Percentiles rank a stretch among this genome's conserved stretches.
Conservation (phyloP, 2,113 vertebrate genomes). For the Alosa alosa region DNA sequence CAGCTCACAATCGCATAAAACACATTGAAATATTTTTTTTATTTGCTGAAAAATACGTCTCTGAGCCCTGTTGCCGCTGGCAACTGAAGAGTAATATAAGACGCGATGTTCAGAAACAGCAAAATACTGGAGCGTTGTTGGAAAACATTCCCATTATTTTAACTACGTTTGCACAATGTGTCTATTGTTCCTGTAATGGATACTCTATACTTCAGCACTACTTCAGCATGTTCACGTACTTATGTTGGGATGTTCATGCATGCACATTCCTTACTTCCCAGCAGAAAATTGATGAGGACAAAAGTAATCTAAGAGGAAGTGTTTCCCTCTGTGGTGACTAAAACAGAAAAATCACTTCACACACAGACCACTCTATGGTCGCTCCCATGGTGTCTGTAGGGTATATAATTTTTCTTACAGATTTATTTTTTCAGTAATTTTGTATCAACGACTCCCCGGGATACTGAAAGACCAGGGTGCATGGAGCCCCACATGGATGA, state of each 20-base stretch:
- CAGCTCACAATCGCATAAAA: background rate
- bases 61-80: too few relatives aligned
- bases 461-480: too few relatives aligned
- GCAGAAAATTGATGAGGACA: background rate
- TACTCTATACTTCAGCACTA: too few relatives aligned
- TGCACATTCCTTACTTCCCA: background rate
- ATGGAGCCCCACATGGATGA: too few relatives aligned
- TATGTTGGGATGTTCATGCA: too few relatives aligned
- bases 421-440: too few relatives aligned
- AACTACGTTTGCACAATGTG: background rate
- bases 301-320: constrained; percentile 19
- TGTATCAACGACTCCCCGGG: too few relatives aligned
- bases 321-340: background rate
- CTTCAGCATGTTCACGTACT: too few relatives aligned
- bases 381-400: too few relatives aligned
- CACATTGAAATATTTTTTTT: too few relatives aligned
- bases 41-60: background rate
- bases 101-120: background rate
- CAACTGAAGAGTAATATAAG: too few relatives aligned
- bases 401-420: too few relatives aligned
- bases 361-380: background rate
- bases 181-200: background rate
- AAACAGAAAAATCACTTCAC: background rate
- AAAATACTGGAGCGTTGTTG: background rate
- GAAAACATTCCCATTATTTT: background rate